Evolutionary conservation across 2,888 invertebrate genomes (phyloP).

Genomic region (Anaspis maculata): DNA sequence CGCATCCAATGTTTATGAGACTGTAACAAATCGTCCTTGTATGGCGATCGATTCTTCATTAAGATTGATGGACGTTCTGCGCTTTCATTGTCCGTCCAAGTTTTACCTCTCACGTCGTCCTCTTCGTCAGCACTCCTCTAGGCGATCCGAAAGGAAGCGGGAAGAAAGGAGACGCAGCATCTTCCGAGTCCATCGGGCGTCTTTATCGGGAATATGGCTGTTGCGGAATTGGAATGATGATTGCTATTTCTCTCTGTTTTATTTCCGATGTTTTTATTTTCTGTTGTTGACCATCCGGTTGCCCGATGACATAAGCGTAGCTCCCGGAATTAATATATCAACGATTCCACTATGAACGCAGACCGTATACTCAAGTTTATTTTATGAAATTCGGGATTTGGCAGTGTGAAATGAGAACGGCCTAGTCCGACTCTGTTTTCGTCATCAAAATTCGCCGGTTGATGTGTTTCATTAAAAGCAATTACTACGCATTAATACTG

Average conservation of each 20-base stretch:
- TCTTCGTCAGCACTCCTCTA: constrained; percentile 6
- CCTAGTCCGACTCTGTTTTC: no score
- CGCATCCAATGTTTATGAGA: constrained; percentile 29
- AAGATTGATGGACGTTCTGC: constrained; percentile 30
- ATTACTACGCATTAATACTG: constrained; percentile 16
- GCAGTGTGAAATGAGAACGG: no score
- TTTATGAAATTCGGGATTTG: no score
- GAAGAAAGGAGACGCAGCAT: constrained; percentile 1
- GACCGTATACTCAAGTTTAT: no score
- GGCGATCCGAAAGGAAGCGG: background rate
- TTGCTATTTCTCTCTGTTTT: constrained; percentile 40
- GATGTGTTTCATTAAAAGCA: constrained; percentile 13
- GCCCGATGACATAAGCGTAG: no score
- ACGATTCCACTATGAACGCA: no score
- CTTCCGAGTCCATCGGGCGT: background rate
- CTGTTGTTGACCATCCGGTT: no score
- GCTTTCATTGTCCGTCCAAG: constrained; percentile 11
- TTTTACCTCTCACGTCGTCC: constrained; percentile 2
- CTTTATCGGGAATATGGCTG: constrained; percentile 6
- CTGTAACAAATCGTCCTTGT: constrained; percentile 32
- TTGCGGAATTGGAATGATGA: constrained; percentile 14
- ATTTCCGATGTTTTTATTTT: constrained; percentile 38
- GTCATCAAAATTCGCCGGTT: no score
- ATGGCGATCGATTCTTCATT: constrained; percentile 31
- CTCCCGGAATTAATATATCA: no score